Base-by-base conservation (phyloP, 2,888 invertebrate species). In the Spisula subtruncata region DNA sequence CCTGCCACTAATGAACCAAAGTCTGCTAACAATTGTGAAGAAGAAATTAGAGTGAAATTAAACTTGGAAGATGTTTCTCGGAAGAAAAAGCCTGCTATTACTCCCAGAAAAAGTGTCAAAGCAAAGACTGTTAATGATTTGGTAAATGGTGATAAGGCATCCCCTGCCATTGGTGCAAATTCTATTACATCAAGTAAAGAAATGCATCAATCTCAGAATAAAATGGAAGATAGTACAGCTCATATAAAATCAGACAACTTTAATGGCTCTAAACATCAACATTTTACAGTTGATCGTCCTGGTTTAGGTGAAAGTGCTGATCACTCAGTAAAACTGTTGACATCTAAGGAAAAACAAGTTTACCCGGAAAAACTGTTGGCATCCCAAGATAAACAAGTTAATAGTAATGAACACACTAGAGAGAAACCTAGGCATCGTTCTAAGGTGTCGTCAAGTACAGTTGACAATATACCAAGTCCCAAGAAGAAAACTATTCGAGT, bases 41-140 rank as follows among this genome's bases (percentile, higher is more conserved):
- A 89, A 75, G 80, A 86, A n/a, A 89, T 91, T 18, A 80, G 91
- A 83, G 89, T 89, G 29, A 87, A 85, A 48, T 56, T 88, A 20
- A 83, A 85, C 60, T 66, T 84, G 6, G 51, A 75, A 41, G 85
- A 89, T 82, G 85, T 89, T n/a, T 66, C 71, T 60, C 46, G 81
- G 41, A 81, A 88, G 54, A 90, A 86, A 75, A 91, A 91, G 29
- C 91, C 92, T 48, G 87, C 75, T n/a, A 90, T 89, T 32, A 92
- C 92, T 32, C 92, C 92, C 18, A 89, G 92, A 35, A 92, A 81
- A 87, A 92, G 91, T 87, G 18, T 85, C 32, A 75, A 75, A 35
- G 75, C 75, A 35, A 75, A 75, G 18, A 18, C 16, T 35, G 2
- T 35, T 75, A 75, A 35, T 12, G 20, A 35, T 75, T 0, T 75